Evolutionary conservation across 2,113 vertebrate genomes (phyloP).

Genomic region (Halichoeres trimaculatus): DNA sequence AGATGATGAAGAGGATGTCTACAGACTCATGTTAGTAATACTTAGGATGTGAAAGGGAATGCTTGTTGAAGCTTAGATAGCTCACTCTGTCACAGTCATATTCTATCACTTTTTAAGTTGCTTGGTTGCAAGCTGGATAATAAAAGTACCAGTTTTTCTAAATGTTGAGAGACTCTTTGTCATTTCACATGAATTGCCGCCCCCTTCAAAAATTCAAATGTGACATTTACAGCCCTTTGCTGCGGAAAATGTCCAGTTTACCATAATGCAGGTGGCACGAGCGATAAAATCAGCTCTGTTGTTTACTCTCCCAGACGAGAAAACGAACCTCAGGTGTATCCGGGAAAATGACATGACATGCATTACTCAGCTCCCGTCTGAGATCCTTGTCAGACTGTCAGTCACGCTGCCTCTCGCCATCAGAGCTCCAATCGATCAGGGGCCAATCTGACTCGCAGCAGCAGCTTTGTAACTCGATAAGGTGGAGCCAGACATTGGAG

Average conservation of each 20-base stretch:
- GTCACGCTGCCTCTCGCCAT: conserved; percentile 76
- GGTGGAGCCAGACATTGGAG: conserved; percentile 76
- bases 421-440: conserved; percentile 77
- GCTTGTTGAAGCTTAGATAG: conserved; percentile 51
- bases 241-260: conserved; percentile 71
- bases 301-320: conserved; percentile 50
- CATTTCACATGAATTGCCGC: conserved; percentile 54
- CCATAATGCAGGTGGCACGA: conserved; percentile 55
- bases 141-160: conserved; percentile 72
- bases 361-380: conserved; percentile 69
- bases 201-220: conserved; percentile 70
- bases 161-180: conserved; percentile 53
- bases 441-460: conserved; percentile 62
- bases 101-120: conserved; percentile 70
- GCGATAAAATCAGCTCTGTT: conserved; percentile 62
- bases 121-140: conserved; percentile 69
- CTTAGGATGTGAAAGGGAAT: conserved; percentile 49
- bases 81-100: conserved; percentile 59
- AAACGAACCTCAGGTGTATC: conserved; percentile 66
- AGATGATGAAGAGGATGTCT: conserved; percentile 49
- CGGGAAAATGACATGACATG: conserved; percentile 71
- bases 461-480: conserved; percentile 82
- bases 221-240: conserved; percentile 73
- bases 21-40: conserved; percentile 50
- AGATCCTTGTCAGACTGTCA: conserved; percentile 77